Evolutionary conservation across 2,888 invertebrate genomes (phyloP).

Genomic region (Ophion costatus): DNA sequence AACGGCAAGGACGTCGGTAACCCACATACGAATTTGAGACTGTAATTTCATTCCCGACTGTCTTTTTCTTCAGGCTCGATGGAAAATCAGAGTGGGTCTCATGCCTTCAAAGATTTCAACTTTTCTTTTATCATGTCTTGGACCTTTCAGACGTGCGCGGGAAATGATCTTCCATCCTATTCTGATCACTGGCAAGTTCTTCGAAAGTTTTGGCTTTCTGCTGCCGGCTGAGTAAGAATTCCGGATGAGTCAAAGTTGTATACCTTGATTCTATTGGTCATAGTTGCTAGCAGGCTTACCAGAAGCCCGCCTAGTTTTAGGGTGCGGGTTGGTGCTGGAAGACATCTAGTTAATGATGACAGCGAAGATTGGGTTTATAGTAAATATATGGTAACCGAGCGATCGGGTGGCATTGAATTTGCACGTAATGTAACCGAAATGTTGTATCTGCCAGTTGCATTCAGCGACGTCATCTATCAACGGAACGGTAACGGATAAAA

Average conservation of each 20-base stretch:
- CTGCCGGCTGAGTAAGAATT: not conserved
- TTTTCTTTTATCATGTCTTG: conserved; percentile 8
- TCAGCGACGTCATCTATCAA: not conserved
- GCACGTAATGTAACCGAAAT: not conserved
- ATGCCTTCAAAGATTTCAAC: conserved; percentile 11
- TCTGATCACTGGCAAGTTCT: not conserved
- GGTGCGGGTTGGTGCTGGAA: not conserved
- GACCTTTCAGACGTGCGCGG: not conserved
- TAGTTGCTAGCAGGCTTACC: not conserved
- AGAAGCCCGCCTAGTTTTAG: not conserved
- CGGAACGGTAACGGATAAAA: not conserved
- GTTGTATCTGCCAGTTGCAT: not conserved
- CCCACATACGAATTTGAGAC: conserved; percentile 68
- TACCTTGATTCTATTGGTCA: not conserved
- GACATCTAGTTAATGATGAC: not conserved
- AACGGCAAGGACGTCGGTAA: conserved; percentile 64
- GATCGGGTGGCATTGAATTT: not conserved
- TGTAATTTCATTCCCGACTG: conserved; percentile 66
- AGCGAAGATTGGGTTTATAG: not conserved
- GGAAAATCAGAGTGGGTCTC: conserved; percentile 35
- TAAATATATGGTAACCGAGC: not conserved
- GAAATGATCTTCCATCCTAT: not conserved
- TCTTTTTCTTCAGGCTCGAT: conserved; percentile 44
- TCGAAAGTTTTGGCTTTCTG: not conserved
- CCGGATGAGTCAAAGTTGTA: not conserved